Evolutionary conservation across 2,888 invertebrate genomes (phyloP), one percentile per base, ranked within the genome.

Genomic region (Oligia latruncula): DNA sequence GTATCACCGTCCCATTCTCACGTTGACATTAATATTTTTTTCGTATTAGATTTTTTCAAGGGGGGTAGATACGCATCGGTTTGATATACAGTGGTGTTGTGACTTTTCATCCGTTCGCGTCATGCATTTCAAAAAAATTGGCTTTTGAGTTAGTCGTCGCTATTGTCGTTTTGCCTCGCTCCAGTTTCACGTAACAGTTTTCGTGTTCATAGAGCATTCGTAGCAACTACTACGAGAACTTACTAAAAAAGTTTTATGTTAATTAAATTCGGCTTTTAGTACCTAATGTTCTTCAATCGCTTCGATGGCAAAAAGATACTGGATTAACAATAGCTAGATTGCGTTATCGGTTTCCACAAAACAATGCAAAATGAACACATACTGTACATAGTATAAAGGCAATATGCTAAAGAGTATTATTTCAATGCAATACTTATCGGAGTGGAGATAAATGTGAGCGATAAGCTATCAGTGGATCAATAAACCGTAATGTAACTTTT

Each of bases 401-500:
- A 77, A 80, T 82, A 88, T 82, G 82, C 82, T 88, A 88, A 88
- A 84, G 88, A 78, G 82, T 85, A 84, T 86, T 83, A 85, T 88
- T 90, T 77, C 74, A 84, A 82, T 80, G 86, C 82, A 89, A 79
- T 84, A 85, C 88, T 85, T 90, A 87, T 89, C 86, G 81, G 82
- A 87, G 81, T 85, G 85, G 86, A 93, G 96, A 95, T 95, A 96
- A 94, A 94, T 92, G 92, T 90, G 89, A 77, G 89, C 92, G 96
- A 96, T 96, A 96, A 93, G 91, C 90, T 95, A 96, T 96, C 96
- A 90, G 87, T 88, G 92, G 95, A 96, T 96, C 96, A 95, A 96
- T 96, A 96, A 91, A 94, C 92, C 90, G 87, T 92, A 92, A 92
- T 92, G 92, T 92, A 92, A 92, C 93, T 93, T 92, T 93, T 90